These are phyloP conservation scores for Mungos mungo DNA, from an alignment of 2,113 vertebrate genomes.

Conservation along the genomic window DNA sequence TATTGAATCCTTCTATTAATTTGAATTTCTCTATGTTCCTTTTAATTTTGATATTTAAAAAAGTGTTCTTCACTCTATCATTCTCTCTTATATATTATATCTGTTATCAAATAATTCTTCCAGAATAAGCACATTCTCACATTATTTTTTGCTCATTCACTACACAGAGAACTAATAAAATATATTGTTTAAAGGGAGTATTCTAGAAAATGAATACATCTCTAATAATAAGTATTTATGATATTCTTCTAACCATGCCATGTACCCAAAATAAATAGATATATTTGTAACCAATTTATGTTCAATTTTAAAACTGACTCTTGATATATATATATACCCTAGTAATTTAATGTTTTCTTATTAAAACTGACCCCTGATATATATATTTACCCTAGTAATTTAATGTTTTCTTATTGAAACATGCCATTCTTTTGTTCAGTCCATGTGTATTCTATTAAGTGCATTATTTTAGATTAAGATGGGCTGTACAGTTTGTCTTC, in stretches of 20 bases:
- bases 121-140: not conserved
- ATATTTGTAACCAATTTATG: not conserved
- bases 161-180: not conserved
- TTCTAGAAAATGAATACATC: not conserved
- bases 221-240: not conserved
- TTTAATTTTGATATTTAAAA: slow-evolving; percentile 42
- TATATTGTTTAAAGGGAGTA: not conserved
- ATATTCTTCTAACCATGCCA: not conserved
- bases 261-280: not conserved
- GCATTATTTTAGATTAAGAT: not conserved
- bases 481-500: not conserved
- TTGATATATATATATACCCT: not conserved
- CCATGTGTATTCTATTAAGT: not conserved
- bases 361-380: not conserved
- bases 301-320: not conserved
- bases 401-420: not conserved
- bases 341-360: not conserved
- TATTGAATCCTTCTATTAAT: slow-evolving; percentile 29
- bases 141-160: not conserved
- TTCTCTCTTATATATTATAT: not conserved
- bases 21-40: slow-evolving; percentile 17
- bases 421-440: not conserved
- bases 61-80: not conserved
- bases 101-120: not conserved
- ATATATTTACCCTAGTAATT: not conserved